Evolutionary conservation across 2,113 vertebrate genomes (phyloP).

Genomic region (Glareola pratincola): DNA sequence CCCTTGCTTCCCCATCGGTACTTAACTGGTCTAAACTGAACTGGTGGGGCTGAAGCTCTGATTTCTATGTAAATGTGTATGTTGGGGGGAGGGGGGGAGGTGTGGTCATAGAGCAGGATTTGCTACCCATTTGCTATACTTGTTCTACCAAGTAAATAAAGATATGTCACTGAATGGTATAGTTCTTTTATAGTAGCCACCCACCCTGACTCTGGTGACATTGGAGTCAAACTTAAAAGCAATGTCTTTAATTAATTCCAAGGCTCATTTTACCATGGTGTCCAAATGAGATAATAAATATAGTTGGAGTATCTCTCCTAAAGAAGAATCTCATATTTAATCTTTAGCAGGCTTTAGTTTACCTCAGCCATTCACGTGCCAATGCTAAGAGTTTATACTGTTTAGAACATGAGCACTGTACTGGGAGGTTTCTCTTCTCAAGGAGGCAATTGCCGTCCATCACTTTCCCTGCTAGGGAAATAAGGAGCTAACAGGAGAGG

Average conservation of each 20-base stretch:
- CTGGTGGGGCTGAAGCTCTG: background rate
- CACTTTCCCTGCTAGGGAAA: background rate
- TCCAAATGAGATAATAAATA: background rate
- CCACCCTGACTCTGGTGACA: background rate
- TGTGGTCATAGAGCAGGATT: background rate
- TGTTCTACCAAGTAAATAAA: background rate
- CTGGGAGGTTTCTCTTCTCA: background rate
- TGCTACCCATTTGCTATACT: background rate
- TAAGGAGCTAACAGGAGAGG: background rate
- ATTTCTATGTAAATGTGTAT: background rate
- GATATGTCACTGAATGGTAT: background rate
- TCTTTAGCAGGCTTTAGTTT: background rate
- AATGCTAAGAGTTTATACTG: background rate
- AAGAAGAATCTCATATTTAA: background rate
- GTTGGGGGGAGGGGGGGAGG: background rate
- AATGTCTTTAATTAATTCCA: background rate
- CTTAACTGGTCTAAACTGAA: background rate
- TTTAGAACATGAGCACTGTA: background rate
- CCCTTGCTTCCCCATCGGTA: background rate
- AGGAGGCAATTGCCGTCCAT: background rate
- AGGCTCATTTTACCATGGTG: background rate
- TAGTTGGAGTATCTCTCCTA: background rate
- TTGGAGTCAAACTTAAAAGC: background rate
- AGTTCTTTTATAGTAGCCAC: background rate
- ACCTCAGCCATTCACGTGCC: background rate